Conservation (phyloP, 2,888 invertebrate species). For the Drosophila monieri region DNA sequence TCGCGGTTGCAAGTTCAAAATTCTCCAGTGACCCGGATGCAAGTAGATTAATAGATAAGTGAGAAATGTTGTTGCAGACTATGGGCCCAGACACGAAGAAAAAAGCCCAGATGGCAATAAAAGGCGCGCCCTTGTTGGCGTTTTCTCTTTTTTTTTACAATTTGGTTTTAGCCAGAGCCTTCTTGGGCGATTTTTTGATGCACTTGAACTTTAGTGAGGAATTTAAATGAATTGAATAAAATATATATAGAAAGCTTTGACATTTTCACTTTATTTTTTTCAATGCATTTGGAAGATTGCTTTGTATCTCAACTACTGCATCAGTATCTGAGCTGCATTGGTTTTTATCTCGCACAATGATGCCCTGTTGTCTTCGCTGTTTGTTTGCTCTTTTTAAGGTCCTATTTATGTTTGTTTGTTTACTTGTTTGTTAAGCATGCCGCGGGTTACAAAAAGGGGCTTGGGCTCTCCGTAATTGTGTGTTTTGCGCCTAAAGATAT, state of each 20-base stretch:
- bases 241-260: neutral
- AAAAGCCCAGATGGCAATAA: constrained; percentile 14
- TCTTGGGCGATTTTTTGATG: neutral
- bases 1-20: constrained; percentile 35
- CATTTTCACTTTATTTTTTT: constrained; percentile 1
- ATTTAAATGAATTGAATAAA: neutral
- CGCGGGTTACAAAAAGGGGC: constrained; percentile 15
- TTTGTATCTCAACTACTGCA: constrained; percentile 1
- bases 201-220: neutral
- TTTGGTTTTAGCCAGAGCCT: neutral
- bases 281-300: constrained; percentile 6
- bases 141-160: neutral
- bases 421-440: constrained; percentile 42
- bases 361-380: constrained; percentile 41
- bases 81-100: constrained; percentile 4
- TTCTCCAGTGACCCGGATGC: constrained; percentile 23
- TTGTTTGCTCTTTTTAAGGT: constrained; percentile 31
- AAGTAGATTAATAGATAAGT: constrained; percentile 15
- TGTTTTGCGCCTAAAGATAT: constrained; percentile 62
- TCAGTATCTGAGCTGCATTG: constrained; percentile 28
- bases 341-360: constrained; percentile 37
- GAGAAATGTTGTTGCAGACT: constrained; percentile 2
- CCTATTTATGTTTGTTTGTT: constrained; percentile 38
- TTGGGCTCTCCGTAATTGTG: constrained; percentile 11
- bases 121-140: constrained; percentile 11